These are phyloP conservation scores for Centruroides sculpturatus DNA, from an alignment of 1,140 invertebrate genomes.

Conservation along the genomic window DNA sequence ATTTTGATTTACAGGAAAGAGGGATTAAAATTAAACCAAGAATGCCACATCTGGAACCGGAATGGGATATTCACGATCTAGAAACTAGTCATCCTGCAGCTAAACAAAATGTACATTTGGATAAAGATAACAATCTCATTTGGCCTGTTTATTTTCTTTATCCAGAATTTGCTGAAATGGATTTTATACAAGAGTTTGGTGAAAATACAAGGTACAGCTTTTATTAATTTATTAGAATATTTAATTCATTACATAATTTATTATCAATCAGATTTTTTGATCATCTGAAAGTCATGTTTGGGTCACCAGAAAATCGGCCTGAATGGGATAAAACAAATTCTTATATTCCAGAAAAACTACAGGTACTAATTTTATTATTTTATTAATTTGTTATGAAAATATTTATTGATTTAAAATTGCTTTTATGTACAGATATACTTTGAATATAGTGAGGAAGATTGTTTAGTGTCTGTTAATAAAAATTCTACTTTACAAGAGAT, in stretches of 20 bases:
- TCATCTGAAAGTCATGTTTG: slow-evolving; percentile 58
- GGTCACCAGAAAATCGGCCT: slow-evolving; percentile 31
- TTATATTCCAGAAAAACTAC: slow-evolving; percentile 48
- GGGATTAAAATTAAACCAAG: slow-evolving; percentile 31
- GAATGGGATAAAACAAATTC: slow-evolving; percentile 56
- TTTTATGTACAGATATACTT: slow-evolving; percentile 48
- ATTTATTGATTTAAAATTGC: neutral
- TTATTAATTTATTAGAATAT: slow-evolving; percentile 27
- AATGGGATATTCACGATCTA: slow-evolving; percentile 30
- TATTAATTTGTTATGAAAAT: neutral
- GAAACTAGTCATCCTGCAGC: slow-evolving; percentile 46
- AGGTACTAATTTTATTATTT: slow-evolving; percentile 16
- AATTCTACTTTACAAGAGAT: slow-evolving; percentile 44
- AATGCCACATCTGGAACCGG: slow-evolving; percentile 2
- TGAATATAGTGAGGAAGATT: slow-evolving; percentile 48
- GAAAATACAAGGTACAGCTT: slow-evolving; percentile 46
- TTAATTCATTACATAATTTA: slow-evolving; percentile 23
- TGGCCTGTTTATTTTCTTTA: slow-evolving; percentile 75
- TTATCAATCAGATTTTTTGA: slow-evolving; percentile 43
- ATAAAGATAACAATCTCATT: slow-evolving; percentile 41
- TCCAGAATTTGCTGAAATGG: slow-evolving; percentile 55
- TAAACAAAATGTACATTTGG: slow-evolving; percentile 40
- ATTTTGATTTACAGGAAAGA: slow-evolving; percentile 23
- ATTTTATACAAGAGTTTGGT: slow-evolving; percentile 54
- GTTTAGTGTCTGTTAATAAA: slow-evolving; percentile 43